Evolutionary conservation across 2,797 vertebrate genomes (phyloP).

Genomic region (Potorous gilbertii): DNA sequence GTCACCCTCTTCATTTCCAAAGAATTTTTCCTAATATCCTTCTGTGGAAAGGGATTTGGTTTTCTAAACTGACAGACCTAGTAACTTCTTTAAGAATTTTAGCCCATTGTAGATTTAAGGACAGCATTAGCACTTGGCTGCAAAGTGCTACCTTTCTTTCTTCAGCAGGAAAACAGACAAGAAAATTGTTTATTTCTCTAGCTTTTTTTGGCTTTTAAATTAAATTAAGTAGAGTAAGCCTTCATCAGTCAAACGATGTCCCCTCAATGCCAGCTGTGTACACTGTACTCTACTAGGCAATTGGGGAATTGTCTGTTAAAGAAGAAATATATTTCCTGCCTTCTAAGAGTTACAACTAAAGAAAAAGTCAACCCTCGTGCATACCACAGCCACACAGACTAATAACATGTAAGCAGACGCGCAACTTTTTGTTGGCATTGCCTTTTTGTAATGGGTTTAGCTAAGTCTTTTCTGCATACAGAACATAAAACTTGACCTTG

Average conservation of each 20-base stretch:
- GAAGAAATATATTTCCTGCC: neutral
- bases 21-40: constrained; percentile 40
- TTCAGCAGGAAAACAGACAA: neutral
- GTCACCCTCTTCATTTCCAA: constrained; percentile 50
- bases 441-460: neutral
- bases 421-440: neutral
- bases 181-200: neutral
- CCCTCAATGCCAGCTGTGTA: neutral
- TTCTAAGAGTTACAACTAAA: neutral
- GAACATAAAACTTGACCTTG: neutral
- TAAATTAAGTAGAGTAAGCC: constrained; percentile 6
- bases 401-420: neutral
- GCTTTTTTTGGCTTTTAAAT: constrained; percentile 34
- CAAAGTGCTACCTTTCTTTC: constrained; percentile 9
- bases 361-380: neutral
- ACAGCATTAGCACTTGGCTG: neutral
- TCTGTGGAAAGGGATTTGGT: neutral
- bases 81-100: constrained; percentile 11
- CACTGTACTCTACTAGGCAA: neutral
- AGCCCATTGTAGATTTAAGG: neutral
- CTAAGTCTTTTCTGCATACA: neutral
- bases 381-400: no score
- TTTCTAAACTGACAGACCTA: neutral
- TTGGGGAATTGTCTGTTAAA: neutral
- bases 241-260: neutral